A percentile compares a stretch with the other conserved stretches of the same genome.
Evolutionary conservation across 2,888 invertebrate genomes (phyloP).

Genomic region (Harpagoxenus sublaevis): DNA sequence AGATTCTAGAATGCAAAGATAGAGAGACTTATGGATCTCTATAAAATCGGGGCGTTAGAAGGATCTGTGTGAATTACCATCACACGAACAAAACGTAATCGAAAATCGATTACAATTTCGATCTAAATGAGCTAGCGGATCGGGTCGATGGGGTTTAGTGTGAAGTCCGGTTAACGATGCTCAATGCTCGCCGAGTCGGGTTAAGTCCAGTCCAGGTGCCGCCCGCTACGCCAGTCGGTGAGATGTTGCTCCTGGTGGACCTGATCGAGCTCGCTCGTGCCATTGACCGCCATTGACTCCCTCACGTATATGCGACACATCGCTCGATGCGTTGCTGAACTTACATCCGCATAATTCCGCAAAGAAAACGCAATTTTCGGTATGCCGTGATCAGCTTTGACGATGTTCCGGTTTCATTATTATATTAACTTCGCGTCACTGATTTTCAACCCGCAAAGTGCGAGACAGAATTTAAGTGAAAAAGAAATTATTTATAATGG

Average conservation of each 20-base stretch:
- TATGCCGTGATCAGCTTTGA: not conserved
- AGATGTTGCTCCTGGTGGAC: constrained; percentile 82
- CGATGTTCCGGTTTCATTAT: not conserved
- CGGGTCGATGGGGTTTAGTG: constrained; percentile 63
- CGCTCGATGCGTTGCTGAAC: constrained; percentile 66
- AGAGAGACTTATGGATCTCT: not conserved
- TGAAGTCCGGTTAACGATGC: constrained; percentile 74
- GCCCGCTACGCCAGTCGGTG: constrained; percentile 80
- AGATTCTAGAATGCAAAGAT: not conserved
- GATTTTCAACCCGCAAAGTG: not conserved
- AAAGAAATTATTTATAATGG: not conserved
- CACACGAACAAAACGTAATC: not conserved
- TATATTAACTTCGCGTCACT: not conserved
- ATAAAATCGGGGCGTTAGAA: not conserved
- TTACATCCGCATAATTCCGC: constrained; percentile 49
- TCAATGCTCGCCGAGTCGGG: constrained; percentile 75
- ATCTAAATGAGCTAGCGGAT: not conserved
- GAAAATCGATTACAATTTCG: not conserved
- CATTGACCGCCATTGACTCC: constrained; percentile 86
- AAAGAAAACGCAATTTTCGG: constrained; percentile 57
- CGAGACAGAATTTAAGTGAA: not conserved
- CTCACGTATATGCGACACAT: constrained; percentile 81
- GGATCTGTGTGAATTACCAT: not conserved
- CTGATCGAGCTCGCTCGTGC: constrained; percentile 84
- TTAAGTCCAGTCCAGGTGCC: constrained; percentile 80